Base-by-base conservation (phyloP, 2,888 invertebrate genomes). In the Melanostoma scalare region DNA sequence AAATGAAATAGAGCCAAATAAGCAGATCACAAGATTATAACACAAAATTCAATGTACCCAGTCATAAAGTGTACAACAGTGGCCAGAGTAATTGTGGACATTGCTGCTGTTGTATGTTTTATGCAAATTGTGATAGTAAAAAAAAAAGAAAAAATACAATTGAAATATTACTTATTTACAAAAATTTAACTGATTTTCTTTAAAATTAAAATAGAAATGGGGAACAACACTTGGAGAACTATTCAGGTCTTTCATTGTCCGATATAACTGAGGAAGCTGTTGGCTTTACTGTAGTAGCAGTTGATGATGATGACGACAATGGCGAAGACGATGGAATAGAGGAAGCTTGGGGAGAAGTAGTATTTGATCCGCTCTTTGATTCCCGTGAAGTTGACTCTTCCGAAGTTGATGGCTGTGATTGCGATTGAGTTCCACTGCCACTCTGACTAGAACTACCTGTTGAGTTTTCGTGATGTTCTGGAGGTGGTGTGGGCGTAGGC, bases 281-380 rank as follows among this genome's bases (percentile, higher is more conserved):
- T 86, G 87, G 53, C 87, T 85, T 77, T 46, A 63, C 69, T 33
- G 78, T 65, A 50, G 85, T 35, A n/a, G 78, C 35, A 31, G 71
- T 73, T 35, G 85, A 52, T 40, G 46, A 20, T 48, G 86, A 48
- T 20, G 76, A 31, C 6, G 48, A 10, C 52, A 72, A 6, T 9
- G 82, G 30, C 10, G 36, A 31, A 35, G 87, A 36, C 87, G 85
- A 78, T 72, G 78, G 88, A 75, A 91, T 91, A 74, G 91, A 92
- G 50, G 91, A 91, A 52, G 78, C 71, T 50, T 46, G 80, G 68
- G 9, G 68, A 42, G 30, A 85, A 61, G 85, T 36, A 69, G 80
- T 75, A 46, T 50, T 76, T 31, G 76, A 56, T 33, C 42, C 53
- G 48, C 38, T 67, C 31, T 30, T 44, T 6, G 61, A 40, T 63